phyloP scores from a whole-genome alignment of 2,888 invertebrate species.

The Eugnorisma glareosa region DNA sequence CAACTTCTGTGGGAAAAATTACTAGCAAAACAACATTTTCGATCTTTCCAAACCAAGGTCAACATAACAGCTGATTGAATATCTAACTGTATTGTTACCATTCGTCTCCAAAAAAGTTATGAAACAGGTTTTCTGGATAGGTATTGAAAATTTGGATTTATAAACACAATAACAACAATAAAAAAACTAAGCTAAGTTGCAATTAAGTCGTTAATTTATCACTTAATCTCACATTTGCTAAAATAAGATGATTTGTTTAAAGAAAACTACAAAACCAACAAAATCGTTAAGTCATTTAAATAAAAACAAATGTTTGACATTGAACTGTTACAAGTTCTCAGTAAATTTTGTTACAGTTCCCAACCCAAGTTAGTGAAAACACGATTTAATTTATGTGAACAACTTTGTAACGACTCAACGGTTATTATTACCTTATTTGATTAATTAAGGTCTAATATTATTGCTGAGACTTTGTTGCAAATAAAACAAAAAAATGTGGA shows the following conservation, averaged over 20 bases:
- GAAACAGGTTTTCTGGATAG: neutral
- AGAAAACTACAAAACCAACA: neutral
- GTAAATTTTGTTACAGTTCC: constrained; percentile 5
- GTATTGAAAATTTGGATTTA: neutral
- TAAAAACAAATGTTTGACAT: constrained; percentile 26
- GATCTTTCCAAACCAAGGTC: constrained; percentile 32
- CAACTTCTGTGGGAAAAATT: constrained; percentile 4
- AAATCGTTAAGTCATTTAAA: neutral
- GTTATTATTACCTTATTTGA: constrained; percentile 24
- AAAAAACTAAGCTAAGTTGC: neutral
- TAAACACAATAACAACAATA: neutral
- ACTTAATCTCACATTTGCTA: neutral
- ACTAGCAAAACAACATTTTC: constrained; percentile 10
- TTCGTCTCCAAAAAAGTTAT: neutral
- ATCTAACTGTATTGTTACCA: neutral
- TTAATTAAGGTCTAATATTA: constrained; percentile 38
- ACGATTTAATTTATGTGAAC: constrained; percentile 35
- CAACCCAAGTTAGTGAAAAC: constrained; percentile 19
- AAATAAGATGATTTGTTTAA: neutral
- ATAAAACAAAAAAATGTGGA: constrained; percentile 2
- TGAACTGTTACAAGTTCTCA: constrained; percentile 14
- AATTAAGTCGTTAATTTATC: neutral
- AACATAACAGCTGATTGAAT: constrained; percentile 35
- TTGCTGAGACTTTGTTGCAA: constrained; percentile 7
- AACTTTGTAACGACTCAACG: constrained; percentile 24